Evolutionary conservation across 2,888 invertebrate genomes (phyloP).

Genomic region (Lysandra coridon): DNA sequence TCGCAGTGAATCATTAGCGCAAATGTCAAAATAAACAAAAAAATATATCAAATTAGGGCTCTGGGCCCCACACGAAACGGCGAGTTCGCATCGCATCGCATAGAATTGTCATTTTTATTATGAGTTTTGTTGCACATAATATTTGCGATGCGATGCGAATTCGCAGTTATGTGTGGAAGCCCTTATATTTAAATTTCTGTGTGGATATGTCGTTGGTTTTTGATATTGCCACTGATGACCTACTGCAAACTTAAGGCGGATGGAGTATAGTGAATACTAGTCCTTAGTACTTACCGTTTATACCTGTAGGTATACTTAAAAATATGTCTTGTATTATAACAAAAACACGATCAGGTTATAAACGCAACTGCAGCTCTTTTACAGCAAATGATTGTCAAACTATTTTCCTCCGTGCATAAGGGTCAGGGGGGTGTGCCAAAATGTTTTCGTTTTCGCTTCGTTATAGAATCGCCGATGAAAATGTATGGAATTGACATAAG

Average conservation of each 20-base stretch:
- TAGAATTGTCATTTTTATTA: too few species aligned
- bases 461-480: too few species aligned
- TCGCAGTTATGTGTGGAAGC: too few species aligned
- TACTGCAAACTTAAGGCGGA: neutral
- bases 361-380: neutral
- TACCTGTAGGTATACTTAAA: conserved; percentile 37
- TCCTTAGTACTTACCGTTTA: conserved; percentile 42
- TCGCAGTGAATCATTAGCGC: neutral
- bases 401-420: neutral
- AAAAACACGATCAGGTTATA: neutral
- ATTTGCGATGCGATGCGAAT: too few species aligned
- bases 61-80: too few species aligned
- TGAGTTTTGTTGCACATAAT: too few species aligned
- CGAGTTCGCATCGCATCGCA: too few species aligned
- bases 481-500: too few species aligned
- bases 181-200: too few species aligned
- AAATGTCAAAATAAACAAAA: neutral
- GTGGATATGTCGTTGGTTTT: neutral
- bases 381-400: neutral
- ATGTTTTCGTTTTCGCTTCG: too few species aligned
- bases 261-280: conserved; percentile 39
- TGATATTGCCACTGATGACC: neutral
- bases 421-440: neutral
- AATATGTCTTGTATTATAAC: neutral
- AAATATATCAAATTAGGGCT: too few species aligned